These are phyloP conservation scores for Danio aesculapii DNA, from an alignment of 2,797 vertebrate genomes.

Conservation along the genomic window DNA sequence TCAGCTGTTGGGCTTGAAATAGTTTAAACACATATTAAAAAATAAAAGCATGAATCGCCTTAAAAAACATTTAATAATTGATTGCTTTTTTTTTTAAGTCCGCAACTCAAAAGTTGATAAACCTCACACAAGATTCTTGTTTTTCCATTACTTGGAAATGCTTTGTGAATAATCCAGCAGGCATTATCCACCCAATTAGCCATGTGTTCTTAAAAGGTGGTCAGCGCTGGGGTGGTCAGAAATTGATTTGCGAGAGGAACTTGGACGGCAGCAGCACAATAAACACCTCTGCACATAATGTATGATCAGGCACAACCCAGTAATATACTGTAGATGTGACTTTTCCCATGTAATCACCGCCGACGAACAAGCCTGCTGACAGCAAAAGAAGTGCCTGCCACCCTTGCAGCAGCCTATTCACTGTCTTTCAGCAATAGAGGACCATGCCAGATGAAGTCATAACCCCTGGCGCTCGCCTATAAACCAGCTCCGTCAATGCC, in stretches of 20 bases:
- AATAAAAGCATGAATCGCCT: neutral
- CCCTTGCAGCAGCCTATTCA: slow-evolving; percentile 67
- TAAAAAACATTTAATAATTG: no score
- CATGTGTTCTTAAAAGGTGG: slow-evolving; percentile 35
- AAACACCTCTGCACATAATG: slow-evolving; percentile 60
- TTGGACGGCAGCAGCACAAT: slow-evolving; percentile 55
- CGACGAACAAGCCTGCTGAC: slow-evolving; percentile 56
- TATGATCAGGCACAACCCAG: slow-evolving; percentile 61
- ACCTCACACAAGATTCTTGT: neutral
- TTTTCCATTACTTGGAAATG: slow-evolving; percentile 38
- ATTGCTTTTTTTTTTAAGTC: no score
- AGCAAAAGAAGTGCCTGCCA: slow-evolving; percentile 40
- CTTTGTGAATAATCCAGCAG: slow-evolving; percentile 53
- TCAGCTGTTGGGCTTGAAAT: no score
- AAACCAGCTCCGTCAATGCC: slow-evolving; percentile 17
- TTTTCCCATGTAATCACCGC: slow-evolving; percentile 51
- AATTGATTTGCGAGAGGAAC: slow-evolving; percentile 50
- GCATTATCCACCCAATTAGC: slow-evolving; percentile 46
- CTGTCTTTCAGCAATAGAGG: slow-evolving; percentile 55
- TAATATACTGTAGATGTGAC: slow-evolving; percentile 45
- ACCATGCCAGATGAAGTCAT: slow-evolving; percentile 40
- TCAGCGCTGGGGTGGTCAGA: slow-evolving; percentile 61
- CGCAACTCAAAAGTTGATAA: no score
- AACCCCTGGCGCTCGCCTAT: slow-evolving; percentile 28
- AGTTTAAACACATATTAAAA: no score